Base-by-base conservation (phyloP, 2,797 vertebrate species). In the Fistularia tabacaria region DNA sequence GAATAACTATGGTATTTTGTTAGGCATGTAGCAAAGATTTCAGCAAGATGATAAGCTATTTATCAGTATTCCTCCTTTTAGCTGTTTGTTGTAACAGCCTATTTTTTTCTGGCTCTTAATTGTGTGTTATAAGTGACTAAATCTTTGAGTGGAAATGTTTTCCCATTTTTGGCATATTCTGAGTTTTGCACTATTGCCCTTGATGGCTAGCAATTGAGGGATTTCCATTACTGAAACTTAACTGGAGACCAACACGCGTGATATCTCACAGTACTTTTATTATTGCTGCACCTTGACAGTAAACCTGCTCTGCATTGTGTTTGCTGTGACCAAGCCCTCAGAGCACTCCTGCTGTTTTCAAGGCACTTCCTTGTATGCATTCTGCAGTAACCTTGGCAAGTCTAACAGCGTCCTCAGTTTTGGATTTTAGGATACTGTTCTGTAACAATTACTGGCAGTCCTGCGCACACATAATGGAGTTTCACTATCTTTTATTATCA, bases 301-400 rank as follows among this genome's bases (percentile, higher is more conserved):
- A 62, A 80, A 60, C 48, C 37, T 57, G 46, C 58, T 64, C 58
- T 37, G 54, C n/a, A 40, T 37, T 15, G 9, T 25, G 25, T 14
- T 0, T 25, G 36, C 49, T 52, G 42, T 45, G 42, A 51, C 62
- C 62, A 51, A 62, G 48, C 62, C 38, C 41, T 64, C 1, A 0
- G 8, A 14, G 12, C 13, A 38, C 8, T 43, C n/a, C 25, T 64
- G 6, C 64, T 71, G 13, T 59, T 68, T 57, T 39, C 8, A n/a
- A 49, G 42, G 11, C 36, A 41, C 51, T 83, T 77, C 66, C 73
- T 75, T 15, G 58, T 75, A 11, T 48, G 25, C 54, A 37, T 51
- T 3, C 1, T 13, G 14, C 42, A 51, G 37, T 66, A 49, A 62
- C 12, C 48, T 51, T 59, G 48, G 44, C 14, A 36, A 14, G 41